Evolutionary conservation across 2,888 invertebrate genomes (phyloP).

Genomic region (Smittia sp.): DNA sequence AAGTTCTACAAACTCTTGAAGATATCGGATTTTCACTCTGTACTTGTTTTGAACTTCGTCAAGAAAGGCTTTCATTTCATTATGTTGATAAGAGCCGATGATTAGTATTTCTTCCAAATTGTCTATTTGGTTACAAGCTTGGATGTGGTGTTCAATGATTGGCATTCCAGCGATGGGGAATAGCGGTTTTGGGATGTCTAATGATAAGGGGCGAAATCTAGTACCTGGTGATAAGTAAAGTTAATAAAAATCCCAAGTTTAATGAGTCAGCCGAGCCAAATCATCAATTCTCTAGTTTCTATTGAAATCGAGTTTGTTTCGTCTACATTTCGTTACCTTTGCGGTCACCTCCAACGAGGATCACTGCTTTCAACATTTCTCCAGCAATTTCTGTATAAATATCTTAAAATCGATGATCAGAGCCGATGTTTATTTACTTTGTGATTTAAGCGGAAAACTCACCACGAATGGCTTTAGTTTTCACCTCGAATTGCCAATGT

Average conservation of each 20-base stretch:
- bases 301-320: too few relatives aligned
- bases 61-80: slow-evolving; percentile 83
- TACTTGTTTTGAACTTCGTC: slow-evolving; percentile 80
- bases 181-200: slow-evolving; percentile 96
- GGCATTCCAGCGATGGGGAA: slow-evolving; percentile 97
- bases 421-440: background rate
- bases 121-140: slow-evolving; percentile 78
- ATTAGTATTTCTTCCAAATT: slow-evolving; percentile 87
- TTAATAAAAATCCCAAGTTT: background rate
- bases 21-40: slow-evolving; percentile 63
- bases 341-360: slow-evolving; percentile 89
- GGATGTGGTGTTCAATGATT: slow-evolving; percentile 94
- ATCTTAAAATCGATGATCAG: too few relatives aligned
- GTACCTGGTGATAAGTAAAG: slow-evolving; percentile 73
- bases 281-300: background rate
- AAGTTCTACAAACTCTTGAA: slow-evolving; percentile 91
- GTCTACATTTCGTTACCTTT: slow-evolving; percentile 65
- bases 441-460: too few relatives aligned
- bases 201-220: slow-evolving; percentile 90
- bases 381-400: background rate
- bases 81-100: slow-evolving; percentile 87
- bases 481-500: too few relatives aligned
- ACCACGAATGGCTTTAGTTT: too few relatives aligned
- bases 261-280: background rate
- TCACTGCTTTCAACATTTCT: slow-evolving; percentile 76